Percentiles rank a stretch among this genome's conserved stretches.
These are phyloP conservation scores for Xestia sexstrigata DNA, from an alignment of 2,888 invertebrate genomes.

Conservation along the genomic window DNA sequence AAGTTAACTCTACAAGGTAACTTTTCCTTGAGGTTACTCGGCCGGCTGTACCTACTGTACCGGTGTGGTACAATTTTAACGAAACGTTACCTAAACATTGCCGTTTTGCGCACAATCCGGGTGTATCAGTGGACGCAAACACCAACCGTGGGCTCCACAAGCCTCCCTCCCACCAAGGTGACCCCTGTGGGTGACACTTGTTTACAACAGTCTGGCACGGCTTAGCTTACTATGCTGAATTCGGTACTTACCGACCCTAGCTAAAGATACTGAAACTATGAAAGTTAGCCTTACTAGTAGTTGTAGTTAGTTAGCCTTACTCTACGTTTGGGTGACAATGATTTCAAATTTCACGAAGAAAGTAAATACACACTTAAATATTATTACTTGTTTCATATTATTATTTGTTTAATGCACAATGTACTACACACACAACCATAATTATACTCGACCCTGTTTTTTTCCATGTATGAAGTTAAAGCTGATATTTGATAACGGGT, in stretches of 20 bases:
- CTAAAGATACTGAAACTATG: background rate
- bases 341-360: background rate
- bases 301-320: too few species aligned
- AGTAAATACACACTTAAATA: background rate
- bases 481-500: background rate
- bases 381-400: too few species aligned
- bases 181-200: too few species aligned
- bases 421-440: too few species aligned
- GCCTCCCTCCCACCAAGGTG: too few species aligned
- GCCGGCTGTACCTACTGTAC: background rate
- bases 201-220: too few species aligned
- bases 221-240: background rate
- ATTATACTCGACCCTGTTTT: background rate
- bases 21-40: slow-evolving; percentile 9
- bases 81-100: too few species aligned
- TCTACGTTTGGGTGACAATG: background rate
- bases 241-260: background rate
- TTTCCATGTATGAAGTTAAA: background rate
- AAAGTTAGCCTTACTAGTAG: too few species aligned
- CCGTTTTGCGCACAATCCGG: too few species aligned
- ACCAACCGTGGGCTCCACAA: too few species aligned
- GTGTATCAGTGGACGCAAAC: too few species aligned
- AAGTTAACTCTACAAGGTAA: background rate
- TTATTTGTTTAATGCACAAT: too few species aligned
- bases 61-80: background rate